A percentile compares a stretch with the other conserved stretches of the same genome.
Evolutionary conservation across 2,113 vertebrate species (phyloP).

Genomic region (Paedocypris sp.): DNA sequence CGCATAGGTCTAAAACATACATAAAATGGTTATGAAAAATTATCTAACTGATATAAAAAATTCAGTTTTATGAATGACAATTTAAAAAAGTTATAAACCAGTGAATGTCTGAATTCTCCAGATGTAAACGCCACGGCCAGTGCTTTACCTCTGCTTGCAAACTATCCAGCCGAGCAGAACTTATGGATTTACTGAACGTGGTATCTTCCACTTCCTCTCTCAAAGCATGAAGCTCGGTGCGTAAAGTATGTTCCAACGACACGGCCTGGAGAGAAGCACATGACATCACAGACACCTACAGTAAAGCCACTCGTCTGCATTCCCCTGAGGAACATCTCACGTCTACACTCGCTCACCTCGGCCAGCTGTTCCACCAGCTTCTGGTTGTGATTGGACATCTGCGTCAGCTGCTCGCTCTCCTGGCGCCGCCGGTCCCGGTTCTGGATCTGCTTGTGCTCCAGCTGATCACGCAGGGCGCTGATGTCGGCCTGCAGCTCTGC

Average conservation of each 20-base stretch:
- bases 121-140: no score
- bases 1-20: no score
- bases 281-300: neutral
- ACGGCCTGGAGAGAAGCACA: conserved; percentile 51
- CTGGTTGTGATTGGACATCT: conserved; percentile 64
- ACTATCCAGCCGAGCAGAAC: conserved; percentile 51
- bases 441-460: conserved; percentile 51
- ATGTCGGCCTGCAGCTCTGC: conserved; percentile 55
- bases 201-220: conserved; percentile 65
- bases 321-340: neutral
- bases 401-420: conserved; percentile 56
- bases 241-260: conserved; percentile 57
- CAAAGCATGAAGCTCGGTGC: conserved; percentile 57
- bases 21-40: no score
- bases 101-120: no score
- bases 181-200: conserved; percentile 56
- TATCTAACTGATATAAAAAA: no score
- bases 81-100: no score
- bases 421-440: conserved; percentile 51
- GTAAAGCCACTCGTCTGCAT: conserved; percentile 51
- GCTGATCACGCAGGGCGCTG: conserved; percentile 37
- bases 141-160: conserved; percentile 56
- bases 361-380: conserved; percentile 65
- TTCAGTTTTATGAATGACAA: no score
- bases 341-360: conserved; percentile 47